phyloP scores from a whole-genome alignment of 2,888 invertebrate species.

The Hirtodrosophila cameraria region DNA sequence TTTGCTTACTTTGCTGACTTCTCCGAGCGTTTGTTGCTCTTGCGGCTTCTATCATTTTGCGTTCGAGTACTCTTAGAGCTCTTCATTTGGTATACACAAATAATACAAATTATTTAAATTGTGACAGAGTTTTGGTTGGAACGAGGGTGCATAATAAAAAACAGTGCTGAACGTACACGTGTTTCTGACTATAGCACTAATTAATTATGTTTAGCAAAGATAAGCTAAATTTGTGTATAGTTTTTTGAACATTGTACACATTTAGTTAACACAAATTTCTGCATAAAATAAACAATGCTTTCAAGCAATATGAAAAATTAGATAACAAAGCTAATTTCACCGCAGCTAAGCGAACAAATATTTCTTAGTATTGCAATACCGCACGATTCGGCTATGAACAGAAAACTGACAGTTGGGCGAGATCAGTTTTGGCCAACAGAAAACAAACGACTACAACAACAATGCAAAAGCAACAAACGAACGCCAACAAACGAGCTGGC shows the following conservation, averaged over 20 bases:
- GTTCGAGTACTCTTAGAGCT: conserved; percentile 69
- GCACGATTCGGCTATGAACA: conserved; percentile 73
- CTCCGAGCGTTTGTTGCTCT: conserved; percentile 75
- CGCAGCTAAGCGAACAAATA: conserved; percentile 36
- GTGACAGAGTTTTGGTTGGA: conserved; percentile 17
- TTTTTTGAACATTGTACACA: conserved; percentile 26
- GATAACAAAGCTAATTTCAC: conserved; percentile 52
- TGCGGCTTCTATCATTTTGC: conserved; percentile 77
- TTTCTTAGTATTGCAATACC: conserved; percentile 59
- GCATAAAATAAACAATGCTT: neutral
- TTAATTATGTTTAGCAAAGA: conserved; percentile 10
- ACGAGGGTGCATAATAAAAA: conserved; percentile 3
- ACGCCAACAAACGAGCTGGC: conserved; percentile 69
- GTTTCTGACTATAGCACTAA: conserved; percentile 5
- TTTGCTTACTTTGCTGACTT: conserved; percentile 75
- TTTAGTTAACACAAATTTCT: conserved; percentile 1
- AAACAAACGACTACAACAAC: conserved; percentile 69
- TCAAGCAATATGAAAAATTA: conserved; percentile 60
- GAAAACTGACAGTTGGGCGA: conserved; percentile 81
- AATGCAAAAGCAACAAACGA: conserved; percentile 50
- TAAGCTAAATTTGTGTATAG: conserved; percentile 18
- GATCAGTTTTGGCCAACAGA: conserved; percentile 81
- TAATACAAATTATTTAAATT: conserved; percentile 11
- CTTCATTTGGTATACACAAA: conserved; percentile 69
- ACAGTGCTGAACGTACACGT: conserved; percentile 16